Base-by-base conservation (phyloP, 1,140 invertebrate genomes). In the Calephelis virginiensis region DNA sequence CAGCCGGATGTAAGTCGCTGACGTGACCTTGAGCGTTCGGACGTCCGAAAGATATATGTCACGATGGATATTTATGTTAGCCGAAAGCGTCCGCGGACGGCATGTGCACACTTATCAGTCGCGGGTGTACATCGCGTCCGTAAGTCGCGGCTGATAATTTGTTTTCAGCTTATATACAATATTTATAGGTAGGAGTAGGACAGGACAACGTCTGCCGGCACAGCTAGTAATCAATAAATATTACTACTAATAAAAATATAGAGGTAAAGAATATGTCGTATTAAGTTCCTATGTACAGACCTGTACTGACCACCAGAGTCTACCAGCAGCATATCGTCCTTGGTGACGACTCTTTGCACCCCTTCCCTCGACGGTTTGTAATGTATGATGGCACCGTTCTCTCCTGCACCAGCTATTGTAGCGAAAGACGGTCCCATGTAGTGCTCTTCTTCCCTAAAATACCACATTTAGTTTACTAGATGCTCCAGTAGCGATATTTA, bases 331-430 rank as follows among this genome's bases (percentile, higher is more conserved):
- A 99, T 90, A 75, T 96, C 95, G 60, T 96, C 91, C 17, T 91
- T 92, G 8, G 92, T 95, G 43, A 99, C 95, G 9, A 91, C 85
- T 37, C 94, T 91, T 81, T 98, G 95, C 6, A 94, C 95, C 0
- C 90, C 91, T 46, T 95, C 94, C 49, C 91, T 76, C 3, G 92
- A 87, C 0, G 97, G 95, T 60, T 92, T 85, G 89, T 99, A 99
- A 91, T 99, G 99, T 75, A 99, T 98, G 11, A 99, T 94, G 2
- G 98, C 97, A 11, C 95, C 97, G 90, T 99, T 97, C 50, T 96
- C 93, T 4, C 98, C 98, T 7, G 94, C 95, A 0, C 96, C 95
- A 17, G 97, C 98, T 60, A 99, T 99, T 0, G 98, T 99, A 8
- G 94, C 89, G 92, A 99, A 99, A 83, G 98, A 99, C 0, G 95